phyloP scores from a whole-genome alignment of 2,888 invertebrate genomes.

The Acanthosepion esculentum region DNA sequence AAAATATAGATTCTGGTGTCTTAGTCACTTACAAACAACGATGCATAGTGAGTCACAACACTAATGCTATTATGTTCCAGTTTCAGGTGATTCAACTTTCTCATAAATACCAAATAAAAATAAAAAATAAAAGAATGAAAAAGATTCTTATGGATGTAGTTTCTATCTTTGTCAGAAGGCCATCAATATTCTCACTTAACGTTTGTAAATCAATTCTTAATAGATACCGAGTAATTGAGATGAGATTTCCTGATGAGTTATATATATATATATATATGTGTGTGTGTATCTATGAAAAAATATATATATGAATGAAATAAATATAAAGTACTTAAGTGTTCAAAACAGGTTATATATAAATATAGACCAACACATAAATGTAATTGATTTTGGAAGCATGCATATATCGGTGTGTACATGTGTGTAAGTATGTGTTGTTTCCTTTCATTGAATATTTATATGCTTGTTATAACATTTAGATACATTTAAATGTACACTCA shows the following conservation, averaged over 20 bases:
- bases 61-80: not conserved
- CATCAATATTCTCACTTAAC: conserved; percentile 33
- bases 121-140: not conserved
- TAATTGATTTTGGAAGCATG: no score
- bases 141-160: not conserved
- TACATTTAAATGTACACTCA: not conserved
- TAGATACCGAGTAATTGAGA: not conserved
- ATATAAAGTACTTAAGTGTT: no score
- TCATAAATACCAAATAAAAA: not conserved
- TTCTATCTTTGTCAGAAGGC: conserved; percentile 6
- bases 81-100: conserved; percentile 33
- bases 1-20: not conserved
- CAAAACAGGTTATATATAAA: no score
- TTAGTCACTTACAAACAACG: not conserved
- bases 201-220: not conserved
- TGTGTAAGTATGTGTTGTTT: no score
- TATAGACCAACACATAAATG: no score
- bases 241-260: not conserved
- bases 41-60: not conserved
- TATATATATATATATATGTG: not conserved
- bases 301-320: no score
- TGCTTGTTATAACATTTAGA: no score
- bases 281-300: no score
- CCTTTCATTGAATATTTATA: no score
- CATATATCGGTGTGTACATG: no score